Base-by-base conservation (phyloP, 2,113 vertebrate genomes). In the Callipepla californica region DNA sequence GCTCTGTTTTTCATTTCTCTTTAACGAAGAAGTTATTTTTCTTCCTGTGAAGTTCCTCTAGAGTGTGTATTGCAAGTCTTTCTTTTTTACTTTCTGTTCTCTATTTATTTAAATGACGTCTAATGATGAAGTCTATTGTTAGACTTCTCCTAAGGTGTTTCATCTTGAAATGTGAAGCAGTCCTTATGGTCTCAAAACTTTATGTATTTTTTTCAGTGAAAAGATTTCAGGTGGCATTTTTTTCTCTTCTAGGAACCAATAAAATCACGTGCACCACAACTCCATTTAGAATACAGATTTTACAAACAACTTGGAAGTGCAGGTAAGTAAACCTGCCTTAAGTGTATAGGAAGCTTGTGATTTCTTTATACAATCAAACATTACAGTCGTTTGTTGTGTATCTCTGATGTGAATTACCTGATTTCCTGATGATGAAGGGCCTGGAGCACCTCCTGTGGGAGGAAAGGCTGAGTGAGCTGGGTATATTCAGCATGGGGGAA, bases 201-300 rank as follows among this genome's bases (percentile, higher is more conserved):
- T n/a, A 38, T 32, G 12, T 32, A n/a, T 12, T 44, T 77, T 85
- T 30, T 81, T 30, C 34, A 59, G 40, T 75, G 61, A 59, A 55
- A 53, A 34, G 4, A 47, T 92, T 85, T 53, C 92, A 51, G 93
- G 62, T 51, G 55, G 32, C 32, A 85, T 50, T 92, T 42, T 84
- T 28, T 79, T 83, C 65, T 89, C 34, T 95, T 97, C 70, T 94
- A 99, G 99, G 99, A 99, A 98, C 99, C 99, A 95, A 99, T 99
- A 94, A 99, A 99, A 97, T 99, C 99, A 11, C 98, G 99, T 90
- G 99, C 99, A 55, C 99, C 99, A 36, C 99, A 99, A 97, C 98
- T 99, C 93, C 99, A 99, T 97, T 98, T 99, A 97, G 99, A 99
- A 90, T 99, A 99, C 97, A 98, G 99, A 94, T 99, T 99, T 98